These are phyloP conservation scores for Himalopsyche kuldschensis DNA, from an alignment of 2,888 invertebrate species.

Conservation along the genomic window DNA sequence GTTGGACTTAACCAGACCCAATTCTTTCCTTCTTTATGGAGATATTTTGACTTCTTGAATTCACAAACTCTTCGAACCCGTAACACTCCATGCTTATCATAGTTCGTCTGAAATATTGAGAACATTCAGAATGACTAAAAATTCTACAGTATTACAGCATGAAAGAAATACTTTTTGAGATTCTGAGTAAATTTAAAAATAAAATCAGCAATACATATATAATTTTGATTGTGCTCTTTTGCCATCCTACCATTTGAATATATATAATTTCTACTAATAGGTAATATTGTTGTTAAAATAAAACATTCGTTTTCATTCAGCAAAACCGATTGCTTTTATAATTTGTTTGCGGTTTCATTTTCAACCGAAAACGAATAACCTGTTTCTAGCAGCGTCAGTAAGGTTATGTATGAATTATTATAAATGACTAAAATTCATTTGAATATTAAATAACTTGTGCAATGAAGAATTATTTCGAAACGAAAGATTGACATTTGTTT, in stretches of 20 bases:
- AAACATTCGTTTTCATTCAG: background rate
- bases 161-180: too few species aligned
- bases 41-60: too few species aligned
- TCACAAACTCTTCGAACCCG: too few species aligned
- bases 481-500: too few species aligned
- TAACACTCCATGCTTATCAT: too few species aligned
- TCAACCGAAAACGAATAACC: constrained; percentile 6
- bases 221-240: background rate
- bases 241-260: background rate
- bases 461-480: background rate
- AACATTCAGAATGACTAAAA: too few species aligned
- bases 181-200: too few species aligned
- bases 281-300: background rate
- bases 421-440: background rate
- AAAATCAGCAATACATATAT: too few species aligned
- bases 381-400: background rate
- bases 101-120: too few species aligned
- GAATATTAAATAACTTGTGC: background rate
- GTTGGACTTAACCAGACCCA: too few species aligned
- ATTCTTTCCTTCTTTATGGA: too few species aligned
- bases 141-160: too few species aligned
- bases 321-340: background rate
- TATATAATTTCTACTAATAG: background rate
- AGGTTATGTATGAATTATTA: background rate
- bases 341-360: constrained; percentile 4